Conservation (phyloP, 2,113 vertebrate species). For the Engystomops pustulosus region DNA sequence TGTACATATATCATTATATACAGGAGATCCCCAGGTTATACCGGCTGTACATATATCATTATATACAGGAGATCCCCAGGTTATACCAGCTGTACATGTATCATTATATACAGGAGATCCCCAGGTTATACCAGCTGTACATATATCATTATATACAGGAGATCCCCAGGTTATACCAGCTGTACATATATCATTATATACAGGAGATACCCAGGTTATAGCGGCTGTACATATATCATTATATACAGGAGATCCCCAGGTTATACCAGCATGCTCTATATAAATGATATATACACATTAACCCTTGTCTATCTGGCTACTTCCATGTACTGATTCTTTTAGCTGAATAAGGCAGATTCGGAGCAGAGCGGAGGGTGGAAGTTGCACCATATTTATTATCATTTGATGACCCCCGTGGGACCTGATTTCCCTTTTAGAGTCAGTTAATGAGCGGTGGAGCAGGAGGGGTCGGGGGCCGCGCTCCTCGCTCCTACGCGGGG, state of each 20-base stretch:
- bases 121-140: background rate
- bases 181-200: background rate
- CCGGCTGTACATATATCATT: too few relatives aligned
- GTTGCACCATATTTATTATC: conserved; percentile 16
- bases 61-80: background rate
- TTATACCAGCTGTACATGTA: background rate
- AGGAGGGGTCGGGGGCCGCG: background rate
- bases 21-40: background rate
- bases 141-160: background rate
- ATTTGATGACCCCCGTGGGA: background rate
- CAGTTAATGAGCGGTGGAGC: conserved; percentile 3
- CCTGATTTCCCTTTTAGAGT: background rate
- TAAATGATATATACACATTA: background rate
- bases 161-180: background rate
- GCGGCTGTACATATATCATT: background rate
- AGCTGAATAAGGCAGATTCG: background rate
- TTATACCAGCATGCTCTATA: background rate
- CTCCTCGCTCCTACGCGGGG: conserved; percentile 11
- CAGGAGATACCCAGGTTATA: background rate
- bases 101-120: background rate
- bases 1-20: background rate
- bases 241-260: background rate
- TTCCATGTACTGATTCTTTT: background rate
- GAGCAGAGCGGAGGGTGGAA: background rate
- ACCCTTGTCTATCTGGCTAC: background rate